Conservation (phyloP, 1,140 invertebrate genomes). For the Scaptomyza montana region DNA sequence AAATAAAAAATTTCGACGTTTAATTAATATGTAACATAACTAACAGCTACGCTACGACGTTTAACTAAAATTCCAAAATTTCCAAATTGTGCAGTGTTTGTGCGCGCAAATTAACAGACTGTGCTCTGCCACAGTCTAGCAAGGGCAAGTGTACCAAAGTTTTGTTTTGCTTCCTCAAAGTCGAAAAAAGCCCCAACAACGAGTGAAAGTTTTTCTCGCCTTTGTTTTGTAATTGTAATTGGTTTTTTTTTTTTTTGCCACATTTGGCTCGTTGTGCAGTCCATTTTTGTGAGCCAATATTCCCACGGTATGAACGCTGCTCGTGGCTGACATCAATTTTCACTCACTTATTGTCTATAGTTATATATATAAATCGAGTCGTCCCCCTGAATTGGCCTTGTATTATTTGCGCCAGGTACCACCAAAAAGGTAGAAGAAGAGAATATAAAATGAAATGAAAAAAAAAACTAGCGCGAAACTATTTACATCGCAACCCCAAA, state of each 20-base stretch:
- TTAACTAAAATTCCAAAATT: conserved; percentile 57
- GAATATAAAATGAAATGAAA: conserved; percentile 1
- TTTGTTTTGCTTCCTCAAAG: conserved; percentile 23
- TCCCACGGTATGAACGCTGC: conserved; percentile 45
- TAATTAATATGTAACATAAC: conserved; percentile 56
- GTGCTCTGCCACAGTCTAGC: conserved; percentile 32
- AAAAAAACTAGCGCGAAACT: conserved; percentile 68
- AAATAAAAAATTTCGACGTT: conserved; percentile 50
- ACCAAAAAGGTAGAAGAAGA: conserved; percentile 51
- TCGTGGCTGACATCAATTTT: conserved; percentile 56
- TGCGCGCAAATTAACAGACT: conserved; percentile 34
- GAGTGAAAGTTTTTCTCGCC: conserved; percentile 74
- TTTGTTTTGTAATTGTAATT: conserved; percentile 71
- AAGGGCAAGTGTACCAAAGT: conserved; percentile 45
- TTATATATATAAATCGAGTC: conserved; percentile 53
- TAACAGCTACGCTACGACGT: conserved; percentile 41
- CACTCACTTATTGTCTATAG: conserved; percentile 39
- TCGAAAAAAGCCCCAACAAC: conserved; percentile 42
- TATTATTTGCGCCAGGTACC: conserved; percentile 74
- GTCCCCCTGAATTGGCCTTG: conserved; percentile 66
- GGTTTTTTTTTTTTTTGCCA: conserved; percentile 44
- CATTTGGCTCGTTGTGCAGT: not conserved
- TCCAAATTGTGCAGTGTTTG: conserved; percentile 47
- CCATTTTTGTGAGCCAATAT: conserved; percentile 53
- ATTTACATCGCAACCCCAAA: conserved; percentile 39